A percentile compares a stretch with the other conserved stretches of the same genome.
Evolutionary conservation across 2,797 vertebrate species (phyloP).

Genomic region (Chaetodon trifasciatus): DNA sequence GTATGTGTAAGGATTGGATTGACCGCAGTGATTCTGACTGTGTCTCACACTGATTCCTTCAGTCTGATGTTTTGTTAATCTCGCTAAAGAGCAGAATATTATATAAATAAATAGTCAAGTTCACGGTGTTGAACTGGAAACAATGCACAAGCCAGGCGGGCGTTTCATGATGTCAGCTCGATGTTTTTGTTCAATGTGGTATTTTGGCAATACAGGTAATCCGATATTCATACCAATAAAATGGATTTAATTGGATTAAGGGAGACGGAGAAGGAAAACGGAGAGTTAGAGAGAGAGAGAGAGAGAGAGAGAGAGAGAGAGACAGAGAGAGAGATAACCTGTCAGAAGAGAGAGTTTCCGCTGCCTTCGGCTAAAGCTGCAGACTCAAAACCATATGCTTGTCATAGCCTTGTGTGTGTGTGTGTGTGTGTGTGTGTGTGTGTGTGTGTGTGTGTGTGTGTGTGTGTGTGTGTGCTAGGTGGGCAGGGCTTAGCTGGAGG

Average conservation of each 20-base stretch:
- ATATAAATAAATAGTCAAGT: neutral
- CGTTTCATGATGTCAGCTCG: constrained; percentile 4
- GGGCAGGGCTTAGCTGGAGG: constrained; percentile 83
- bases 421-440: constrained; percentile 48
- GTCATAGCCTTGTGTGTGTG: constrained; percentile 69
- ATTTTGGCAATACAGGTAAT: constrained; percentile 46
- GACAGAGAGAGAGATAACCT: constrained; percentile 50
- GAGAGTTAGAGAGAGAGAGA: constrained; percentile 29
- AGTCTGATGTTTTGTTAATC: neutral
- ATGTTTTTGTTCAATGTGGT: constrained; percentile 17
- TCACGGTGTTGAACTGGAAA: neutral
- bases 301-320: constrained; percentile 4
- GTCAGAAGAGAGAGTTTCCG: constrained; percentile 70
- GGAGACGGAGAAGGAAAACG: constrained; percentile 29
- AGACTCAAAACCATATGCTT: constrained; percentile 80
- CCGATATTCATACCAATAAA: constrained; percentile 41
- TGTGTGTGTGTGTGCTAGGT: constrained; percentile 73
- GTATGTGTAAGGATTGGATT: neutral
- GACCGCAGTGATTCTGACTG: neutral
- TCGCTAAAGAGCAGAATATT: neutral
- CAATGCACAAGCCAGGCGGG: neutral
- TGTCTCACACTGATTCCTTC: constrained; percentile 7
- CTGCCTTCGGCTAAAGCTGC: constrained; percentile 73
- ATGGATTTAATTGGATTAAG: constrained; percentile 62
- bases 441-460: constrained; percentile 40